phyloP scores from a whole-genome alignment of 92 coral and sea anemone genomes.

The Parazoanthus atlanticus region DNA sequence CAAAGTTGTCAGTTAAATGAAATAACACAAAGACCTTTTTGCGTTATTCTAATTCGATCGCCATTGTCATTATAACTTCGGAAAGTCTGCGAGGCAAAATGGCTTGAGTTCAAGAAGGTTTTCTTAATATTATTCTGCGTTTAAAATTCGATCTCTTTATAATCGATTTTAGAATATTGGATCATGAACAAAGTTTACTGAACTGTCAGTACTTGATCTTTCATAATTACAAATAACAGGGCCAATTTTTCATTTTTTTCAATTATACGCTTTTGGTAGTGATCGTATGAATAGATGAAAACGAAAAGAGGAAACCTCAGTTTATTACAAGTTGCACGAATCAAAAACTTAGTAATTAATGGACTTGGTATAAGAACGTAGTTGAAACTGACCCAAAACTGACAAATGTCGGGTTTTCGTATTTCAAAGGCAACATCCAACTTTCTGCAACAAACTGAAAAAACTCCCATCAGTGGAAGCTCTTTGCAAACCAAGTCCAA shows the following conservation, averaged over 20 bases:
- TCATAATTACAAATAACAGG: conserved; percentile 30
- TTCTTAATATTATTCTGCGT: neutral
- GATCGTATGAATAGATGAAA: conserved; percentile 8
- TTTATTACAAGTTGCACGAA: conserved; percentile 43
- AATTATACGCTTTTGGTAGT: conserved; percentile 17
- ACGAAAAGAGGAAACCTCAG: neutral
- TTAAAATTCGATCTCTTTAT: conserved; percentile 10
- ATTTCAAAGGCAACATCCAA: neutral
- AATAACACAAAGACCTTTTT: conserved; percentile 8
- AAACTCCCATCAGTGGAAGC: neutral
- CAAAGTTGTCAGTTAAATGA: conserved; percentile 17
- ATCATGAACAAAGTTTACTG: conserved; percentile 1
- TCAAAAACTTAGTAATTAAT: conserved; percentile 33
- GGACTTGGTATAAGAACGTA: conserved; percentile 13
- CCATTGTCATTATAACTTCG: neutral
- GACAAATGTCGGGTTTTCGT: neutral
- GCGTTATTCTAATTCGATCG: conserved; percentile 1
- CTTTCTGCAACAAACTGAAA: neutral
- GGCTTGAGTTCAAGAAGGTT: conserved; percentile 14
- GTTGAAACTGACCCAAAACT: conserved; percentile 11
- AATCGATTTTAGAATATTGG: conserved; percentile 28
- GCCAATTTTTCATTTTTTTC: conserved; percentile 11
- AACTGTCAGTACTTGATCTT: conserved; percentile 39
- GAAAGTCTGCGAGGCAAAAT: neutral
- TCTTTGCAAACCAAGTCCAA: neutral